Percentiles rank a stretch among this genome's conserved stretches.
phyloP scores from a whole-genome alignment of 2,888 invertebrate species.

The Nemotelus nigrinus region DNA sequence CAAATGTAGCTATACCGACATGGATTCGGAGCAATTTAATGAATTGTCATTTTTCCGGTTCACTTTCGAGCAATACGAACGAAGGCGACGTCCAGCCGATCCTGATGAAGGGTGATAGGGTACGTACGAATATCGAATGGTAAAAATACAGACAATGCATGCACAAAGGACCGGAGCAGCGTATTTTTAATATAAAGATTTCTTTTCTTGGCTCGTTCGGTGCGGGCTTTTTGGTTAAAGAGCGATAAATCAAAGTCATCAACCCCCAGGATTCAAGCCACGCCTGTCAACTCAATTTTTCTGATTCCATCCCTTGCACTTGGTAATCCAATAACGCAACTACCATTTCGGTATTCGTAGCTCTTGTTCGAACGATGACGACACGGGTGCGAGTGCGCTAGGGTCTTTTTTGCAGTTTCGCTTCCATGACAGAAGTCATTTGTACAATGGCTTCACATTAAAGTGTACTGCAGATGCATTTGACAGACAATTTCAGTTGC shows the following conservation, averaged over 20 bases:
- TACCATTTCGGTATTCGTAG: constrained; percentile 36
- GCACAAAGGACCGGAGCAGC: constrained; percentile 37
- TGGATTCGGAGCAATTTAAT: constrained; percentile 30
- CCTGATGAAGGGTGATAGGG: constrained; percentile 26
- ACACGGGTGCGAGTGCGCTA: background rate
- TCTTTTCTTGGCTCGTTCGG: constrained; percentile 25
- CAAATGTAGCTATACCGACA: background rate
- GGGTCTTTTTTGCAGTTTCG: constrained; percentile 23
- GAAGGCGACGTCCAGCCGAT: constrained; percentile 15
- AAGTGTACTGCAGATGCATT: constrained; percentile 34
- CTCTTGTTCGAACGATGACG: constrained; percentile 18
- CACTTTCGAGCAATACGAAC: constrained; percentile 7
- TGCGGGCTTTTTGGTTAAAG: constrained; percentile 45
- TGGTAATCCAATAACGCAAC: constrained; percentile 33
- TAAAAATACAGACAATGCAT: constrained; percentile 33
- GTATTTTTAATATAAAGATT: constrained; percentile 48
- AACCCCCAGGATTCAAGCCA: constrained; percentile 49
- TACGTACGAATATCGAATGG: constrained; percentile 14
- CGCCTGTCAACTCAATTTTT: constrained; percentile 46
- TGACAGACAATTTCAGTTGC: constrained; percentile 18
- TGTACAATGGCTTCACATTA: constrained; percentile 20
- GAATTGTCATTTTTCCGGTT: constrained; percentile 42
- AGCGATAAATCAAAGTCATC: constrained; percentile 51
- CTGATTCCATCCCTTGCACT: constrained; percentile 27
- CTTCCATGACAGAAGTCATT: constrained; percentile 37